phyloP scores from a whole-genome alignment of 2,797 vertebrate genomes.

The Iguana delicatissima region DNA sequence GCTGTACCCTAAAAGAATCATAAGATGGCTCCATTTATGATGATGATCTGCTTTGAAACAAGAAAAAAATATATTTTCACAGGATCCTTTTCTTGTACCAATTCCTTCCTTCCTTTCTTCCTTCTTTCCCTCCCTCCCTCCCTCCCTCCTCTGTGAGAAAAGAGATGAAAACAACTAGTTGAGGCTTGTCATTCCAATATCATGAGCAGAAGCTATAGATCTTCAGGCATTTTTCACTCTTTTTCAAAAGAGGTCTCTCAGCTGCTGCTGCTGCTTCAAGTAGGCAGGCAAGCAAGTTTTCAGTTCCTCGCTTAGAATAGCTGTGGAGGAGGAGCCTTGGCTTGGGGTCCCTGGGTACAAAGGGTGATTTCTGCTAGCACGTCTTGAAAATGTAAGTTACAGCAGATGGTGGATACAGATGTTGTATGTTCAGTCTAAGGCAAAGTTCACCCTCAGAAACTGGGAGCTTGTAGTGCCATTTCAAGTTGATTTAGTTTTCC shows the following conservation, averaged over 20 bases:
- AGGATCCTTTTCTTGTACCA: background rate
- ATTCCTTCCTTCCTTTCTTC: background rate
- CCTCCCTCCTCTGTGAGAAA: background rate
- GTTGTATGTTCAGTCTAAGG: accelerated
- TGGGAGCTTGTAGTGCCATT: background rate
- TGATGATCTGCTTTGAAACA: constrained; percentile 19
- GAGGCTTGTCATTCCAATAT: constrained; percentile 1
- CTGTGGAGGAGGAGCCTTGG: constrained; percentile 83
- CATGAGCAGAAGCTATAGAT: background rate
- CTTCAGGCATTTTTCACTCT: background rate
- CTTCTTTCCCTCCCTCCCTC: background rate
- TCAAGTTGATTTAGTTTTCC: constrained; percentile 35
- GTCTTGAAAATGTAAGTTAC: constrained; percentile 33
- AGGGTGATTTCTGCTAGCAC: constrained; percentile 82
- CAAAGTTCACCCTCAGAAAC: constrained; percentile 1
- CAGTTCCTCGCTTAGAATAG: constrained; percentile 44
- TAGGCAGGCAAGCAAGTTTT: constrained; percentile 13
- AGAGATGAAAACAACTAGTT: background rate
- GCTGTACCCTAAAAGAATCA: background rate
- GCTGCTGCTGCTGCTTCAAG: background rate
- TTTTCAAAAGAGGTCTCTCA: constrained; percentile 48
- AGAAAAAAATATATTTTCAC: background rate
- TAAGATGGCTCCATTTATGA: background rate
- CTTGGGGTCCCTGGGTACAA: constrained; percentile 92
- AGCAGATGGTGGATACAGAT: constrained; percentile 39